phyloP scores from a whole-genome alignment of 2,888 invertebrate species.

The Diplolepis rosae region DNA sequence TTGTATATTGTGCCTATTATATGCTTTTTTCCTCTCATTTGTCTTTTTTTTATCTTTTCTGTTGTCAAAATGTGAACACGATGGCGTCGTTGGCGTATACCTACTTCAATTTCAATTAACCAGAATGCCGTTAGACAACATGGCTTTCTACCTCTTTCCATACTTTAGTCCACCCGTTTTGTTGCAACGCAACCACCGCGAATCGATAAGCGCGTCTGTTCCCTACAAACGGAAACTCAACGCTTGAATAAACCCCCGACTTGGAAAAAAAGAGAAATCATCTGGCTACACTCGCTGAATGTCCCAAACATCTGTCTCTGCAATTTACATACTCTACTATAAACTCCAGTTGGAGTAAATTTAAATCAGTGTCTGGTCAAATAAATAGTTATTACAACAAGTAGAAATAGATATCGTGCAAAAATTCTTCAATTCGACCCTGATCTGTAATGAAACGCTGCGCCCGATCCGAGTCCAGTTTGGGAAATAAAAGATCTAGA shows the following conservation, averaged over 20 bases:
- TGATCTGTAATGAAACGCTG: no score
- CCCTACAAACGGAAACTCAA: constrained; percentile 47
- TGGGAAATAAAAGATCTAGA: no score
- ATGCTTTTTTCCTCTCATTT: background rate
- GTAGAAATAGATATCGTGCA: no score
- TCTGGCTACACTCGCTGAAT: background rate
- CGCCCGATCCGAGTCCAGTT: no score
- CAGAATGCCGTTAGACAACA: constrained; percentile 47
- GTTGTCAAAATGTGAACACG: constrained; percentile 4
- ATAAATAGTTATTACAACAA: no score
- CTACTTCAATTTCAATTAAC: constrained; percentile 53
- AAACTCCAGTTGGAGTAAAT: no score
- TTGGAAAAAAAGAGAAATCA: constrained; percentile 8
- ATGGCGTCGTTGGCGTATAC: constrained; percentile 35
- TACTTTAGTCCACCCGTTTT: constrained; percentile 20
- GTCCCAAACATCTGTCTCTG: constrained; percentile 19
- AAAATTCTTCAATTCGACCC: no score
- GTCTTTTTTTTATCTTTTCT: constrained; percentile 3
- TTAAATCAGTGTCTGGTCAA: no score
- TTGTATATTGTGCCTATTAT: background rate
- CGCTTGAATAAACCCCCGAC: constrained; percentile 32
- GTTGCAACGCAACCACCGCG: constrained; percentile 37
- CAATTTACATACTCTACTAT: background rate
- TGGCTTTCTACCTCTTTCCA: constrained; percentile 41
- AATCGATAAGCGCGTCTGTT: constrained; percentile 50